These are phyloP conservation scores for Escarpia spicata DNA, from an alignment of 2,888 invertebrate genomes.

Conservation along the genomic window DNA sequence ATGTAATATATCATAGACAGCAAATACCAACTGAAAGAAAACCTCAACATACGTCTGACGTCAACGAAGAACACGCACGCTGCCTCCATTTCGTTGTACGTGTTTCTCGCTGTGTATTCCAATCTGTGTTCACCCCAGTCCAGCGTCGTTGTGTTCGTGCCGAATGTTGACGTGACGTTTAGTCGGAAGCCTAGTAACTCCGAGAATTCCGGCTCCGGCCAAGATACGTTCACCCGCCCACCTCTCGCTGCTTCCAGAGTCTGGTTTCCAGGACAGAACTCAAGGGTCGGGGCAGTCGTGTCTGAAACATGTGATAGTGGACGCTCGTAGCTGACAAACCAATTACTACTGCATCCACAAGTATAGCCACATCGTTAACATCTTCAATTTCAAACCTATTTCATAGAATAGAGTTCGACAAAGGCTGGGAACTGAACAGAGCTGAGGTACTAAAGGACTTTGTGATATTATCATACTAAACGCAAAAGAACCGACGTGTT, in stretches of 20 bases:
- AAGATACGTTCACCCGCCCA: neutral
- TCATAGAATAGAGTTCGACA: no score
- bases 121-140: neutral
- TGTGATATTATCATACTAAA: no score
- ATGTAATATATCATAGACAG: neutral
- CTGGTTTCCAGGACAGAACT: neutral
- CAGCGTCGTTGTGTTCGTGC: neutral
- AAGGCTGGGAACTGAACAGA: no score
- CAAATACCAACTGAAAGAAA: neutral
- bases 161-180: neutral
- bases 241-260: neutral
- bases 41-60: neutral
- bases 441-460: no score
- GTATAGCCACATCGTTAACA: no score
- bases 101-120: conserved; percentile 14
- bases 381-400: no score
- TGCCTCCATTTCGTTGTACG: neutral
- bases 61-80: conserved; percentile 14
- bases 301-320: neutral
- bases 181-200: neutral
- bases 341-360: no score
- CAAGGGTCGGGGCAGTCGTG: neutral
- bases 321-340: neutral
- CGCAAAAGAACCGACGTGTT: no score
- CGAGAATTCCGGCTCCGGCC: neutral